Percentiles rank a stretch among this genome's conserved stretches.
Evolutionary conservation across 2,797 vertebrate species (phyloP).

Genomic region (Pipistrellus pipistrellus): DNA sequence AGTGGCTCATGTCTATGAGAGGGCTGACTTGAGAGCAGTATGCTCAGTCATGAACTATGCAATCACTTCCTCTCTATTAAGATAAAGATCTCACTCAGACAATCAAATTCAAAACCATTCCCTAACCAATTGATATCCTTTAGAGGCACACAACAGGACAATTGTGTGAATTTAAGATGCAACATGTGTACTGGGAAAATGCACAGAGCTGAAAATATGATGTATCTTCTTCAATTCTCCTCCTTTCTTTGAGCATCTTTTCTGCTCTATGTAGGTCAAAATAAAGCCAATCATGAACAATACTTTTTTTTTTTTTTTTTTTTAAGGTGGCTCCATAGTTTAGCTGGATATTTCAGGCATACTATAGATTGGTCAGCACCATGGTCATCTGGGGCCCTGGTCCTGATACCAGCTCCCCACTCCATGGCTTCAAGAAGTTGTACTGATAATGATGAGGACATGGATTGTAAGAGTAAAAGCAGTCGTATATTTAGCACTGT

Average conservation of each 20-base stretch:
- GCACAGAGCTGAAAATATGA: not conserved
- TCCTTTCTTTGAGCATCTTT: not conserved
- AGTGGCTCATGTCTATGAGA: not conserved
- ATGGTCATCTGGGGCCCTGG: no score
- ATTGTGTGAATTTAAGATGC: not conserved
- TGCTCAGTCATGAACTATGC: not conserved
- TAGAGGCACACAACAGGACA: not conserved
- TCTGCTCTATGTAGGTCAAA: not conserved
- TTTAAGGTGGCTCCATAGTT: not conserved
- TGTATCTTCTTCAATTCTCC: not conserved
- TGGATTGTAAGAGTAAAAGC: not conserved
- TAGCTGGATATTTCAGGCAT: not conserved
- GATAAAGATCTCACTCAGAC: not conserved
- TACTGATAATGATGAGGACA: not conserved
- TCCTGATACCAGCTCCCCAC: not conserved
- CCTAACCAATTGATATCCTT: not conserved
- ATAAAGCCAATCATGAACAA: not conserved
- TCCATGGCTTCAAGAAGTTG: not conserved
- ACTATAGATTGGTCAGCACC: not conserved
- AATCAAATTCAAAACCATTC: not conserved
- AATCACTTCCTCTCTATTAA: not conserved
- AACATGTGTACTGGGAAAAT: not conserved
- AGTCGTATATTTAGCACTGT: not conserved
- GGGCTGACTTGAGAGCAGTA: not conserved
- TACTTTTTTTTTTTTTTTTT: not conserved